These are phyloP conservation scores for Bos taurus DNA, from an alignment of 2,113 vertebrate species.

Conservation along the genomic window ARS-UCD2.0 NC_037330.1:71917501-71918000, in stretches of 20 bases:
- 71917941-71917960: not conserved
- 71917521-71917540: not conserved
- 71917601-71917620: not conserved
- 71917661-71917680: not conserved
- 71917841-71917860: not conserved
- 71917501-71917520: not conserved
- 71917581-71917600: not conserved
- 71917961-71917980: not conserved
- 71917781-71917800: not conserved
- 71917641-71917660: not conserved
- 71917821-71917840: not conserved
- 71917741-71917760: not conserved
- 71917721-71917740: not conserved
- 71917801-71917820: not conserved
- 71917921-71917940: not conserved
- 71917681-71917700: not conserved
- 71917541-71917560: not conserved
- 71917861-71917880: not conserved
- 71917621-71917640: not conserved
- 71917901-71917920: not conserved
- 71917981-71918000: not conserved
- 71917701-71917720: not conserved
- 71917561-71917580: not conserved
- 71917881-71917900: not conserved
- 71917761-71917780: not conserved